phyloP scores from a whole-genome alignment of 2,888 invertebrate genomes.

The Xylota sylvarum region DNA sequence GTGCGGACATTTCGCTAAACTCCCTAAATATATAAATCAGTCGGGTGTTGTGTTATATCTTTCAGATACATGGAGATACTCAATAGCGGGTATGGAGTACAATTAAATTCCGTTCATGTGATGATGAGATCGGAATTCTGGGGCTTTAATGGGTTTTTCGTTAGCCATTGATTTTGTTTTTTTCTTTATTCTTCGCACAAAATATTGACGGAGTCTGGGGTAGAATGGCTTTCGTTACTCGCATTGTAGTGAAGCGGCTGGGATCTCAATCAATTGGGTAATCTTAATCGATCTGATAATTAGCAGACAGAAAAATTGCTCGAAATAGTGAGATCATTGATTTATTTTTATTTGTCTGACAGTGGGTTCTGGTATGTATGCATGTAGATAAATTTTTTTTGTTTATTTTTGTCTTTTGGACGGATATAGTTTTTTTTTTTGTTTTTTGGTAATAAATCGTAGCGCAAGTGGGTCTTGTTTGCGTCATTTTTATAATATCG shows the following conservation, averaged over 20 bases:
- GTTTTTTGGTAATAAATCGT: slow-evolving; percentile 4
- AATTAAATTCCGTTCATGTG: slow-evolving; percentile 56
- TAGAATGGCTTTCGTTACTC: neutral
- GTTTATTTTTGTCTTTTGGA: slow-evolving; percentile 3
- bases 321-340: slow-evolving; percentile 66
- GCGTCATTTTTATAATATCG: neutral
- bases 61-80: slow-evolving; percentile 36
- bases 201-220: slow-evolving; percentile 5
- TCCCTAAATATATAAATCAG: slow-evolving; percentile 47
- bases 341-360: slow-evolving; percentile 56
- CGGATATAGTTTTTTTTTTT: neutral
- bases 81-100: slow-evolving; percentile 25
- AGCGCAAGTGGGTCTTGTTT: neutral
- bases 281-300: slow-evolving; percentile 72
- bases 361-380: neutral
- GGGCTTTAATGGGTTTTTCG: slow-evolving; percentile 36
- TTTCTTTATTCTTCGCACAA: neutral
- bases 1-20: slow-evolving; percentile 38
- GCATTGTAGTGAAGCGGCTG: neutral
- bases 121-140: slow-evolving; percentile 49
- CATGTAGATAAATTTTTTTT: neutral
- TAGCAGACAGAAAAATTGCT: slow-evolving; percentile 56
- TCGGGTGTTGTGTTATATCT: slow-evolving; percentile 32
- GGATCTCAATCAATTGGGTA: slow-evolving; percentile 55
- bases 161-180: neutral